Conservation (phyloP, 2,888 invertebrate genomes). For the Epiblema foenella region DNA sequence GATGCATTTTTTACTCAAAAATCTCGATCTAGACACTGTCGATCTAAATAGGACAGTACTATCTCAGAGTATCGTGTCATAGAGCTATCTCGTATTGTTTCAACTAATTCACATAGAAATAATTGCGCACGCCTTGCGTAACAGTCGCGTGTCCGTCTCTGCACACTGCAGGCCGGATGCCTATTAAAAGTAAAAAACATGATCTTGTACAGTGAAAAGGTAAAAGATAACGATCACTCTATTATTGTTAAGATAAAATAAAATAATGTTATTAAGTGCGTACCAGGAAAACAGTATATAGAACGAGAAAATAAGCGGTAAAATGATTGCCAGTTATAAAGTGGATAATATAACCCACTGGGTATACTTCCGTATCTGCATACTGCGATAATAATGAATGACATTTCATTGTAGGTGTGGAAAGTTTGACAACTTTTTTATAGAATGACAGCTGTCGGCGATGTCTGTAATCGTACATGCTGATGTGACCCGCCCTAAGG, state of each 20-base stretch:
- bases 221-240: background rate
- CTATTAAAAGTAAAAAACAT: constrained; percentile 9
- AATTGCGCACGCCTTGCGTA: constrained; percentile 17
- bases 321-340: no score
- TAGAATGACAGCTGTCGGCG: no score
- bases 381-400: no score
- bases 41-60: background rate
- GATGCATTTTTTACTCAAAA: background rate
- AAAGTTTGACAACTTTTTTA: no score
- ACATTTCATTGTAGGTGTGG: no score
- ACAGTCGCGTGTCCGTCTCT: constrained; percentile 27
- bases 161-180: background rate
- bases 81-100: constrained; percentile 2
- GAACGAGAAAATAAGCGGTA: no score
- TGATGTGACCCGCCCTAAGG: background rate
- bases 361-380: no score
- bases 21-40: background rate
- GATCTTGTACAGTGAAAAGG: background rate
- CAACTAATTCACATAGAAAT: constrained; percentile 22
- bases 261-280: background rate
- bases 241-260: background rate
- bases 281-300: no score
- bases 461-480: no score
- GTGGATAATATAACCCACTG: no score
- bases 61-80: background rate